Base-by-base conservation (phyloP, 2,888 invertebrate species). In the Tinea semifulvella region DNA sequence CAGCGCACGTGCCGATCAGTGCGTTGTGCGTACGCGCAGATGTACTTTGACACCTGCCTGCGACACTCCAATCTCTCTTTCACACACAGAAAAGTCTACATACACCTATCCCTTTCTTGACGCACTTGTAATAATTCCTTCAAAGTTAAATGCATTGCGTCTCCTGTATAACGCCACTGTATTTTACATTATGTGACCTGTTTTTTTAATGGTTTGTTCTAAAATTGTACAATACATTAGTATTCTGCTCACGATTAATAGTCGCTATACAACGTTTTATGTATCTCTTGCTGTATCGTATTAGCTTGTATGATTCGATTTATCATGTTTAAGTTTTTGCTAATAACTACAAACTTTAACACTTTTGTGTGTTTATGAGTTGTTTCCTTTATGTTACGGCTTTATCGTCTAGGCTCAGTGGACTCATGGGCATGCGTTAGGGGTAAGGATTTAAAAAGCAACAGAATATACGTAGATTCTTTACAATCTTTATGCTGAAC, bases 21-120 rank as follows among this genome's bases (percentile, higher is more conserved):
- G 63, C 65, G 63, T 61, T 63, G 56, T 65, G 63, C 65, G 63
- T 61, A 63, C 57, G 66, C 76, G 79, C 79, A 80, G 79, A 77
- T 80, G 79, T 75, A 62, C 61, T 56, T 60, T 54, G 65, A 75
- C 79, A 79, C 79, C 79, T 79, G 77, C 74, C 68, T 59, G 19
- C 20, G 28, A 31, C 43, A 43, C 50, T 55, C 55, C 49, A 50
- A 57, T 54, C 52, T 72, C 74, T 62, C 65, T 54, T 53, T 74
- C 63, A 52, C 55, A 56, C 73, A 31, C 48, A 47, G 42, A 43
- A 18, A 42, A n/a, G 47, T 56, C 49, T 49, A 8, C 46, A 49
- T 64, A 68, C 56, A 43, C 46, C 50, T 48, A 47, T 72, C 67
- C 61, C 61, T 54, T 53, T 70, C 61, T 26, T 55, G 60, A 68